Evolutionary conservation across 2,888 invertebrate genomes (phyloP), one percentile per base, ranked within the genome.

Genomic region (Sturmia bella): DNA sequence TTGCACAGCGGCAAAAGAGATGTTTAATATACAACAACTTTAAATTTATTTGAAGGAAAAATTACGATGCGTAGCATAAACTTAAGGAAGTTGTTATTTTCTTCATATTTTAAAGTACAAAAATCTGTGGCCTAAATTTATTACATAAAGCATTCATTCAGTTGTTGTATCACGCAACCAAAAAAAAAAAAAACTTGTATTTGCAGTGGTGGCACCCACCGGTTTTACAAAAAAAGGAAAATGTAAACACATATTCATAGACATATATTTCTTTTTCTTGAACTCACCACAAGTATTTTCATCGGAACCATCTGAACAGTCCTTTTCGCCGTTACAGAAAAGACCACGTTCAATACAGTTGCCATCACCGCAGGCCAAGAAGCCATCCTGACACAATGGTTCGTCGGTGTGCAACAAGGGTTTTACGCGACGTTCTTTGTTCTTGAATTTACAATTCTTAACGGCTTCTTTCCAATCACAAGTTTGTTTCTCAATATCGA

Each of bases 401-500:
- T 97, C 97, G 87, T 97, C 97, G 41, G 97, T 98, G 92, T 95
- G 95, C 76, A 97, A 92, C 85, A 97, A 92, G 77, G 97, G 97
- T 89, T 96, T 97, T 17, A 95, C 93, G 91, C 96, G 96, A 84
- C 96, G 94, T 89, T 96, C 97, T 90, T 97, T 97, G 91, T 95
- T 96, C 92, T 97, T 97, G 87, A 95, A 90, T 89, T 96, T 96
- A 92, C 97, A 98, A 91, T 97, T 97, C 91, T 96, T 96, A n/a
- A 97, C 97, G 2, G 97, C 94, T 84, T 95, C 96, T 90, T 96
- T 97, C 97, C 97, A 98, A 90, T 97, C 97, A 89, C 97, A 98
- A 2, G 97, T 97, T 91, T 98, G 97, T 91, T 97, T 97, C 90
- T 97, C 97, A 88, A 97, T 97, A 91, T 98, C 97, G 92, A 98